Evolutionary conservation across 2,888 invertebrate species (phyloP).

Genomic region (Pachymerium ferrugineum): DNA sequence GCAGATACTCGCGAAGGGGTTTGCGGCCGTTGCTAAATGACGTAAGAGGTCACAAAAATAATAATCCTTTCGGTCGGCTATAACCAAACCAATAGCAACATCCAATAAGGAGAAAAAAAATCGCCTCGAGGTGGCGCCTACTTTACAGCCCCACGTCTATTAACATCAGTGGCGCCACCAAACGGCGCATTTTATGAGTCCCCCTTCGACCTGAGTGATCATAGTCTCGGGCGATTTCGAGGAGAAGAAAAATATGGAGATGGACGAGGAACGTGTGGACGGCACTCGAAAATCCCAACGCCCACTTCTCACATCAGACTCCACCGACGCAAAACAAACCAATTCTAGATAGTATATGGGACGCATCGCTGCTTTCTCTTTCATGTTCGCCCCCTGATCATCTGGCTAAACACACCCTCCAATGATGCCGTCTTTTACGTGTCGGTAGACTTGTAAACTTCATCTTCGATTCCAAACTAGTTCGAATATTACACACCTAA

Average conservation of each 20-base stretch:
- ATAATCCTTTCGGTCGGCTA: slow-evolving; percentile 6
- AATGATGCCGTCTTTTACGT: slow-evolving; percentile 4
- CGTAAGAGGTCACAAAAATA: slow-evolving; percentile 15
- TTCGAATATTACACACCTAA: neutral
- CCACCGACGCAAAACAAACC: slow-evolving; percentile 24
- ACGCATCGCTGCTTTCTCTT: slow-evolving; percentile 3
- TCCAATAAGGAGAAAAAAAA: neutral
- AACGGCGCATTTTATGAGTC: slow-evolving; percentile 14
- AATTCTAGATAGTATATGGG: slow-evolving; percentile 4
- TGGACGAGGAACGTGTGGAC: slow-evolving; percentile 20
- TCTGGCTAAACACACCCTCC: slow-evolving; percentile 1
- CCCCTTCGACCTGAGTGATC: slow-evolving; percentile 21
- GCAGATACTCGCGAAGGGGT: neutral
- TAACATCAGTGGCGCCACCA: slow-evolving; percentile 22
- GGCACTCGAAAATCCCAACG: slow-evolving; percentile 21
- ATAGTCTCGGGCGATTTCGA: slow-evolving; percentile 18
- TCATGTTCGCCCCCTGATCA: neutral
- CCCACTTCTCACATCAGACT: slow-evolving; percentile 16
- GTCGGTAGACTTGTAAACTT: neutral
- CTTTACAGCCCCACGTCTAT: slow-evolving; percentile 5
- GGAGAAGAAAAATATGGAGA: slow-evolving; percentile 5
- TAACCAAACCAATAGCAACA: neutral
- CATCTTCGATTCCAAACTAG: neutral
- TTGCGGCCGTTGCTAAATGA: neutral
- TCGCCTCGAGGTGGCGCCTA: slow-evolving; percentile 13